A percentile compares a stretch with the other conserved stretches of the same genome.
Conservation (phyloP, 2,888 invertebrate genomes). For the Celastrina argiolus region DNA sequence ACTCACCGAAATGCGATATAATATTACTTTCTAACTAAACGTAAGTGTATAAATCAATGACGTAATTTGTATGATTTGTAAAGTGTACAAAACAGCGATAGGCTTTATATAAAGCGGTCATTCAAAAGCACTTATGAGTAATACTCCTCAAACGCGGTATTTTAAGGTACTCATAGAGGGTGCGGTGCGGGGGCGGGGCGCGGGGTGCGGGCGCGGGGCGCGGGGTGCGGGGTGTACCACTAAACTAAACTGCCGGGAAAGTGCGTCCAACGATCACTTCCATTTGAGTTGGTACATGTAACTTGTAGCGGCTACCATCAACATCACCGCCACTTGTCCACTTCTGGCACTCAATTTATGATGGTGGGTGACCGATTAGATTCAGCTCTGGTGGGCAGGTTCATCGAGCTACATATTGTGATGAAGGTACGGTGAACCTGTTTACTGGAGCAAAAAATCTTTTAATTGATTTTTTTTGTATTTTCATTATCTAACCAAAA, state of each 20-base stretch:
- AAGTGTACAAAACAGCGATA: not conserved
- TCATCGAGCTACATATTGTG: too few relatives aligned
- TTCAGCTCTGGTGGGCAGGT: too few relatives aligned
- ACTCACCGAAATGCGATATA: too few relatives aligned
- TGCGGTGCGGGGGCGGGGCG: not conserved
- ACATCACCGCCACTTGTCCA: not conserved
- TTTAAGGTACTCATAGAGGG: not conserved
- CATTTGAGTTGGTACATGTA: not conserved
- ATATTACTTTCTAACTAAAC: too few relatives aligned
- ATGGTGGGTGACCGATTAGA: too few relatives aligned
- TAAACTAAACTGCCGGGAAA: not conserved
- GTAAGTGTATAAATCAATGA: too few relatives aligned
- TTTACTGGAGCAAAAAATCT: too few relatives aligned
- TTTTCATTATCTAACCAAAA: too few relatives aligned
- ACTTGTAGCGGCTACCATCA: not conserved
- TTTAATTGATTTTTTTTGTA: too few relatives aligned
- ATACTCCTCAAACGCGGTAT: not conserved
- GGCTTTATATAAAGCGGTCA: not conserved
- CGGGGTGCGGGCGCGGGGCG: not conserved
- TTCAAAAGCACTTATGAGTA: not conserved
- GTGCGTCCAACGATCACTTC: not conserved
- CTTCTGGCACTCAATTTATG: too few relatives aligned
- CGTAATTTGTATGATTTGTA: not conserved
- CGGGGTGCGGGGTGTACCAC: not conserved
- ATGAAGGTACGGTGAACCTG: too few relatives aligned